Evolutionary conservation across 2,888 invertebrate species (phyloP).

Genomic region (Drosophila kokeensis): DNA sequence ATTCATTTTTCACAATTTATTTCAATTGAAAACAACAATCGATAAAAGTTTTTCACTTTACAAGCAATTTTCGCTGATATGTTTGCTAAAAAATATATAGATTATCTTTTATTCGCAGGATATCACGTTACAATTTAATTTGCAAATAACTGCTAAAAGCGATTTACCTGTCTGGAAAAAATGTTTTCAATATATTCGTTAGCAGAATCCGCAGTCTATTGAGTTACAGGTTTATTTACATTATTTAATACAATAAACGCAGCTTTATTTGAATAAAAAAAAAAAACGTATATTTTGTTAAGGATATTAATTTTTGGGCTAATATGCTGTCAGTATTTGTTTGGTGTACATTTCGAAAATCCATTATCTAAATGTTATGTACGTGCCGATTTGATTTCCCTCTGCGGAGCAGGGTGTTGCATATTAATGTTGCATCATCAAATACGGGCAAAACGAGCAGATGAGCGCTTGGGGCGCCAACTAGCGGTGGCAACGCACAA

Average conservation of each 20-base stretch:
- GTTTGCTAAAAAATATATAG: background rate
- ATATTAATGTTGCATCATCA: conserved; percentile 76
- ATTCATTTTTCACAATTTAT: background rate
- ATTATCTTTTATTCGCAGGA: background rate
- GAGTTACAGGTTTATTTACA: background rate
- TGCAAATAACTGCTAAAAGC: background rate
- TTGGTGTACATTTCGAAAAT: background rate
- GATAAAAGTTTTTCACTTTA: background rate
- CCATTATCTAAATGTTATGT: background rate
- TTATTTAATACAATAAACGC: background rate
- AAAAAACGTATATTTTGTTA: background rate
- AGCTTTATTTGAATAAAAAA: background rate
- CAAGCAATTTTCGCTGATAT: background rate
- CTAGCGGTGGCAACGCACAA: conserved; percentile 35
- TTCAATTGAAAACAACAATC: background rate
- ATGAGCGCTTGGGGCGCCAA: conserved; percentile 31
- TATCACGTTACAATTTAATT: background rate
- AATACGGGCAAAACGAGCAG: conserved; percentile 42
- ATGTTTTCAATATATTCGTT: background rate
- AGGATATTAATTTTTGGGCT: background rate
- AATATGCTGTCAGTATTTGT: background rate
- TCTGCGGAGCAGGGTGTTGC: conserved; percentile 2
- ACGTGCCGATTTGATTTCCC: background rate
- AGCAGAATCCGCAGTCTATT: background rate
- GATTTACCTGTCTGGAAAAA: background rate